phyloP scores from a whole-genome alignment of 1,140 invertebrate genomes.

The Tetramorium alpestre region DNA sequence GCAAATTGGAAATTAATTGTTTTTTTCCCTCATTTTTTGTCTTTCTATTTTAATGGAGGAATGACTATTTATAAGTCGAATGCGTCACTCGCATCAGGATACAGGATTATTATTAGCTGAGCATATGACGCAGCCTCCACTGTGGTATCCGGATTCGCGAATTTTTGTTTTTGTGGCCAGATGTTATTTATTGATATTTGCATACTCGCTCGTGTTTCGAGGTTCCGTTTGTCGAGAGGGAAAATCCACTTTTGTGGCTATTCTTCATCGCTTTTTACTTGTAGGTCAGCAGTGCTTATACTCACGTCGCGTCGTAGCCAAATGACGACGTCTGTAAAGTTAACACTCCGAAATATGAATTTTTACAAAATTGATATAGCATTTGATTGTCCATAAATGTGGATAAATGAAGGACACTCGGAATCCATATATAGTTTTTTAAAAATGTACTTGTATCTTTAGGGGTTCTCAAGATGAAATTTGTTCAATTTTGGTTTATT shows the following conservation, averaged over 20 bases:
- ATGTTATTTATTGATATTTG: constrained; percentile 40
- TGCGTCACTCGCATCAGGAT: background rate
- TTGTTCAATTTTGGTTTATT: too few species aligned
- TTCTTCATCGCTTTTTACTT: constrained; percentile 3
- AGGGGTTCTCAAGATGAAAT: too few species aligned
- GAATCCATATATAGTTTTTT: too few species aligned
- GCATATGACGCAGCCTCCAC: background rate
- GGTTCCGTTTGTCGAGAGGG: background rate
- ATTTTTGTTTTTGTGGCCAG: background rate
- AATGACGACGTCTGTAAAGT: background rate
- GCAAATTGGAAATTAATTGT: background rate
- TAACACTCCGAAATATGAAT: too few species aligned
- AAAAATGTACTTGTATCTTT: too few species aligned
- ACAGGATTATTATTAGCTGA: background rate
- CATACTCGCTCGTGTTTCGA: constrained; percentile 18
- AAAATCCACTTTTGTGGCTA: background rate
- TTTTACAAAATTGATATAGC: too few species aligned
- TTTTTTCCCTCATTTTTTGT: background rate
- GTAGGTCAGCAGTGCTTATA: constrained; percentile 6
- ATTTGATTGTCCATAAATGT: too few species aligned
- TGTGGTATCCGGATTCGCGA: background rate
- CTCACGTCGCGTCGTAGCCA: background rate
- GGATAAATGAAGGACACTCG: too few species aligned
- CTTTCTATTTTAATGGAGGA: background rate
- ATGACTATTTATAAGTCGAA: background rate